These are phyloP conservation scores for Hyperoplus lanceolatus DNA, from an alignment of 2,797 vertebrate species.

Conservation along the genomic window DNA sequence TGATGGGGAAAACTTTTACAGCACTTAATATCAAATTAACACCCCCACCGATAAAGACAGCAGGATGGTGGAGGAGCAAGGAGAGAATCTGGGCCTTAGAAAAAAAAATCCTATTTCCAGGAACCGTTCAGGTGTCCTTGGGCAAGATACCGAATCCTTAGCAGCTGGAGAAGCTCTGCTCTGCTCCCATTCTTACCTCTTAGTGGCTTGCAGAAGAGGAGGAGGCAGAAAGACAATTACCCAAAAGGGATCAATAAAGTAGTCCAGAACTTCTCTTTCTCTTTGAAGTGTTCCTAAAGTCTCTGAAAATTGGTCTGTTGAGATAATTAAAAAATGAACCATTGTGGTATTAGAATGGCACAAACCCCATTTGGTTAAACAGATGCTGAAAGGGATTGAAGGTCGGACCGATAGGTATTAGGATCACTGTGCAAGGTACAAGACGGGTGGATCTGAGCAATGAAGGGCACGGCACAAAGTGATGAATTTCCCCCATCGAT, in stretches of 20 bases:
- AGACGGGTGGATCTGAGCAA: no score
- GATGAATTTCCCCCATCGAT: slow-evolving; percentile 56
- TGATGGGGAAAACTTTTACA: slow-evolving; percentile 44
- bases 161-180: slow-evolving; percentile 37
- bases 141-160: slow-evolving; percentile 25
- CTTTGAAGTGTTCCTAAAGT: slow-evolving; percentile 18
- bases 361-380: slow-evolving; percentile 7
- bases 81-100: slow-evolving; percentile 2
- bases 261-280: slow-evolving; percentile 5
- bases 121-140: slow-evolving; percentile 40
- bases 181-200: slow-evolving; percentile 17
- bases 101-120: slow-evolving; percentile 17
- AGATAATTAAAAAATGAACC: slow-evolving; percentile 2
- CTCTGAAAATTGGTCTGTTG: slow-evolving; percentile 3
- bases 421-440: no score
- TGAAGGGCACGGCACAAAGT: slow-evolving; percentile 31
- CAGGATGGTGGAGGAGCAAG: slow-evolving; percentile 1
- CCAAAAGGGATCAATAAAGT: slow-evolving; percentile 45
- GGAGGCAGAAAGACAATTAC: slow-evolving; percentile 34
- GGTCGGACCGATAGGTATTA: background rate
- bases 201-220: background rate
- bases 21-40: slow-evolving; percentile 35
- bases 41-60: slow-evolving; percentile 24
- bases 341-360: background rate
- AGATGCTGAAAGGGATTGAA: background rate